Base-by-base conservation (phyloP, 2,888 invertebrate genomes). In the Oeneis ivallda region DNA sequence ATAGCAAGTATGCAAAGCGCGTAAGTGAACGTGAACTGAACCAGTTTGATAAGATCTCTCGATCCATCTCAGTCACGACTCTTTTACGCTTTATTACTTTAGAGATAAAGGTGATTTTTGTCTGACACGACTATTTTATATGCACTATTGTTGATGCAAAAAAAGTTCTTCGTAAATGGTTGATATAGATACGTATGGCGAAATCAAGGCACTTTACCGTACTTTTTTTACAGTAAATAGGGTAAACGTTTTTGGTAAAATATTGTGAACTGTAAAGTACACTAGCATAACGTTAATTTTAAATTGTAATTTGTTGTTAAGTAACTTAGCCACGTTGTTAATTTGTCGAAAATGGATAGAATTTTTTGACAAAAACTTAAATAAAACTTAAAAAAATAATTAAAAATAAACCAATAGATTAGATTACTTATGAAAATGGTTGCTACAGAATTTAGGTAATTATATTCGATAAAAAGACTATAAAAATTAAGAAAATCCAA, bases 1-100 rank as follows among this genome's bases (percentile, higher is more conserved):
- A 58, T 41, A 57, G 41, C 41, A 45, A 15, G 56, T 56, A 67
- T 65, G 62, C 64, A 59, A 59, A 63, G 32, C 39, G 54, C 69
- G 66, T 68, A 62, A 54, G 11, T 62, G 17, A 66, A 45, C 59
- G 58, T 67, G 10, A 50, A 62, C 58, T n/a, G 6, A 43, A 52
- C 43, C 67, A 54, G n/a, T 56, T 50, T 52, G 56, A 64, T 19
- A 26, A 62, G 59, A 58, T 58, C 58, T 58, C 58, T 32, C 9
- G 26, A n/a, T 13, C 41, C 32, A 61, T 54, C 47, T 41, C 56
- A n/a, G 37, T 39, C 7, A 41, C 19, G 7, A 19, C 17, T 4
- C 26, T 59, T 54, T 62, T n/a, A 39, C 17, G n/a, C 15, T 5
- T 39, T 66, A 62, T 39, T 68, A 57, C 58, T 59, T 15, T 58